Conservation (phyloP, 2,113 vertebrate species). For the Ailuropoda melanoleuca region DNA sequence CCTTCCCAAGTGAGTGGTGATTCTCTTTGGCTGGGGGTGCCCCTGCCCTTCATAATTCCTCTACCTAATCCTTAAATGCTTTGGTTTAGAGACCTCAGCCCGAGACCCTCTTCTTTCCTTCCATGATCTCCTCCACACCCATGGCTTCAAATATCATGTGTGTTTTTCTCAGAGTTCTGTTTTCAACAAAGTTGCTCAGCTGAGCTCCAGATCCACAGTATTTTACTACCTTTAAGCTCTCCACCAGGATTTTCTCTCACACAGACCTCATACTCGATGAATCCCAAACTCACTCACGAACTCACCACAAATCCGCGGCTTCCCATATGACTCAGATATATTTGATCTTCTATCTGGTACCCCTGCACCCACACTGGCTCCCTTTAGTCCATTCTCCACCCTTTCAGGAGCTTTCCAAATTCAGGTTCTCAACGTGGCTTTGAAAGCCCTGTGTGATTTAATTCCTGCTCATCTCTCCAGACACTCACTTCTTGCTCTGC, state of each 20-base stretch:
- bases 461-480: neutral
- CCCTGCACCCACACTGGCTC: neutral
- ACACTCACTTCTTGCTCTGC: neutral
- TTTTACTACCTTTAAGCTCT: neutral
- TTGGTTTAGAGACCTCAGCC: neutral
- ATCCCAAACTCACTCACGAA: neutral
- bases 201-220: neutral
- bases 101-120: neutral
- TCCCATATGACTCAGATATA: neutral
- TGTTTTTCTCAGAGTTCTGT: neutral
- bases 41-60: neutral
- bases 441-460: neutral
- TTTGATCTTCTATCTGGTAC: neutral
- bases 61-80: neutral
- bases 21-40: neutral
- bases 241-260: neutral
- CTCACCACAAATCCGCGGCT: neutral
- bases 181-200: neutral
- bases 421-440: neutral
- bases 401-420: neutral
- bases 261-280: neutral
- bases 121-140: neutral
- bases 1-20: neutral
- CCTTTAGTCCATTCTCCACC: neutral
- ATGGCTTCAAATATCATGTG: neutral